Evolutionary conservation across 2,888 invertebrate genomes (phyloP).

Genomic region (Acanthococcus lagerstroemiae): DNA sequence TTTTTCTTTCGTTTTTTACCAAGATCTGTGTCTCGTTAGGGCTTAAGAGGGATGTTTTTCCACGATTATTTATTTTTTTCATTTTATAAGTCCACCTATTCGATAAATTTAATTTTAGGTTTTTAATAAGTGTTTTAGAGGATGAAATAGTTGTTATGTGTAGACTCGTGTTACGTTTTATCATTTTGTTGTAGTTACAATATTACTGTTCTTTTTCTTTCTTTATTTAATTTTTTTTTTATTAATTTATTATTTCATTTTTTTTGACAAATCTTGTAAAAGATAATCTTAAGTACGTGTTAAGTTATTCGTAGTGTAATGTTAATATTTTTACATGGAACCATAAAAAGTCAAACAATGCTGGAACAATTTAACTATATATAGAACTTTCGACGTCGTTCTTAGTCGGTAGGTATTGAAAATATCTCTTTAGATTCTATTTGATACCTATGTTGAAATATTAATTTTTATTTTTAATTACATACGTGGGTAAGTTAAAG

Average conservation of each 20-base stretch:
- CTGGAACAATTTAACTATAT: neutral
- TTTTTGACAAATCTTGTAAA: slow-evolving; percentile 23
- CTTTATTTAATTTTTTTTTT: slow-evolving; percentile 8
- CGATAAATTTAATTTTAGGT: slow-evolving; percentile 2
- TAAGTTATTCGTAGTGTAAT: neutral
- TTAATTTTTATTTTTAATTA: neutral
- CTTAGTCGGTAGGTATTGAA: neutral
- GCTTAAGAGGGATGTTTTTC: slow-evolving; percentile 9
- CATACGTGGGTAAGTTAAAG: neutral
- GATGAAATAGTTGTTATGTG: slow-evolving; percentile 20
- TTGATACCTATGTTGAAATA: neutral
- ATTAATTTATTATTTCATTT: neutral
- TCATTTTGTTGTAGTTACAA: slow-evolving; percentile 25
- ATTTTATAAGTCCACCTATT: slow-evolving; percentile 18
- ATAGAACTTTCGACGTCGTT: no score
- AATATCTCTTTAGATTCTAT: neutral
- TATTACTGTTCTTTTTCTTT: slow-evolving; percentile 6
- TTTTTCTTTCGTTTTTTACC: slow-evolving; percentile 16
- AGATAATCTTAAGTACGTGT: no score
- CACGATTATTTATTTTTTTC: slow-evolving; percentile 9
- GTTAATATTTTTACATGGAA: slow-evolving; percentile 19
- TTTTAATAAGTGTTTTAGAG: neutral
- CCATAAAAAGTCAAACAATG: neutral
- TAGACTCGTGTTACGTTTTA: slow-evolving; percentile 29
- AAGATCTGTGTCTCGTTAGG: slow-evolving; percentile 11